phyloP scores from a whole-genome alignment of 2,113 vertebrate species.

The Hypanus sabinus region DNA sequence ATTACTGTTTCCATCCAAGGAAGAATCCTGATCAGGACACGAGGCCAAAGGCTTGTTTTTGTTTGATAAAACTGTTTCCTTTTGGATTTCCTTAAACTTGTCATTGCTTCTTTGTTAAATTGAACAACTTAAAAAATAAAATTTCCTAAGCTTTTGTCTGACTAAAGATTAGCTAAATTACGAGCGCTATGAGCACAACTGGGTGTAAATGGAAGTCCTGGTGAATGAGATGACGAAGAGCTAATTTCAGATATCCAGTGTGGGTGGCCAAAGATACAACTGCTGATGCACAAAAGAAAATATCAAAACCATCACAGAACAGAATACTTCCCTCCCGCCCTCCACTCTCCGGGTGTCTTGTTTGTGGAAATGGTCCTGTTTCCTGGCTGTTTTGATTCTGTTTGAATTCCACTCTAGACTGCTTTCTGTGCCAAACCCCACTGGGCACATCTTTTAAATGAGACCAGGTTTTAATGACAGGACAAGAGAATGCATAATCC shows the following conservation, averaged over 20 bases:
- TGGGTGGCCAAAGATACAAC: not conserved
- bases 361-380: not conserved
- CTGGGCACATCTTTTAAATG: conserved; percentile 9
- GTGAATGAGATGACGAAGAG: not conserved
- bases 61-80: not conserved
- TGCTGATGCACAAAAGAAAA: not conserved
- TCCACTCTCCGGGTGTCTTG: not conserved
- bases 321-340: not conserved
- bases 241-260: not conserved
- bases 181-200: not conserved
- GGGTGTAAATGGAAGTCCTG: not conserved
- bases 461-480: not conserved
- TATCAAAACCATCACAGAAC: not conserved
- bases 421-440: not conserved
- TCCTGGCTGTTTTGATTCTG: not conserved
- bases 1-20: not conserved
- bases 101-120: not conserved
- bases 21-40: not conserved
- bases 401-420: not conserved
- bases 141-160: not conserved
- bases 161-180: not conserved
- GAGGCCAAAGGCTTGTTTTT: not conserved
- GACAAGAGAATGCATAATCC: conserved; percentile 19
- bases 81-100: not conserved
- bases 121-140: not conserved